Evolutionary conservation across 2,113 vertebrate species (phyloP), one percentile per base, ranked within the genome.

Genomic region (Emydura subglobosa): DNA sequence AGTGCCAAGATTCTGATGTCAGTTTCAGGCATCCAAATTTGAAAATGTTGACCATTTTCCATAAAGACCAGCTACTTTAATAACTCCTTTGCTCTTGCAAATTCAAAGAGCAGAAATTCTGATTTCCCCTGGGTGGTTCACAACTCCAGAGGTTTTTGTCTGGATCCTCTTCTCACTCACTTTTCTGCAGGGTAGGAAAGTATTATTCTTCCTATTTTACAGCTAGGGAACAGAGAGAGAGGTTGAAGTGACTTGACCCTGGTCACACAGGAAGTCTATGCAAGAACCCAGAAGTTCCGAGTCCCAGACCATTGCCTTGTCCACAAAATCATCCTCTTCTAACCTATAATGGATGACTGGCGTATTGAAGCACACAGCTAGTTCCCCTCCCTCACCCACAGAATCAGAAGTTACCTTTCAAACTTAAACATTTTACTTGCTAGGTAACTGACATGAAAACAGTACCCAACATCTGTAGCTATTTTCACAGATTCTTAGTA

Each of bases 371-470:
- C 24, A 44, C 22, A 74, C 82, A 21, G 16, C 16, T n/a, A n/a
- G n/a, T 11, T 21, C n/a, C 85, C 4, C 53, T 22, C 53, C 4
- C 4, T 0, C 80, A 44, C 47, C 34, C 29, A 7, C 42, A 6
- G 0, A 0, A 10, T 1, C 1, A 87, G 49, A 85, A 79, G 5
- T 14, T 90, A 27, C 89, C 84, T 80, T 47, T 49, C 88, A 81
- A 92, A 91, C 1, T 59, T 55, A 42, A 65, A 2, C 2, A 5
- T 44, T 94, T 88, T 24, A 72, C 81, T 87, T 92, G 88, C 76
- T 86, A n/a, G 57, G 82, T 44, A 78, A 81, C 51, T 22, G 49
- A 22, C 87, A 91, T 86, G 88, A 92, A 96, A 97, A 92, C 57
- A 95, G 74, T 83, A 80, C 72, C 92, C 89, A 84, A n/a, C 39